These are phyloP conservation scores for Halocaridina rubra DNA, from an alignment of 2,888 invertebrate genomes.

Conservation along the genomic window DNA sequence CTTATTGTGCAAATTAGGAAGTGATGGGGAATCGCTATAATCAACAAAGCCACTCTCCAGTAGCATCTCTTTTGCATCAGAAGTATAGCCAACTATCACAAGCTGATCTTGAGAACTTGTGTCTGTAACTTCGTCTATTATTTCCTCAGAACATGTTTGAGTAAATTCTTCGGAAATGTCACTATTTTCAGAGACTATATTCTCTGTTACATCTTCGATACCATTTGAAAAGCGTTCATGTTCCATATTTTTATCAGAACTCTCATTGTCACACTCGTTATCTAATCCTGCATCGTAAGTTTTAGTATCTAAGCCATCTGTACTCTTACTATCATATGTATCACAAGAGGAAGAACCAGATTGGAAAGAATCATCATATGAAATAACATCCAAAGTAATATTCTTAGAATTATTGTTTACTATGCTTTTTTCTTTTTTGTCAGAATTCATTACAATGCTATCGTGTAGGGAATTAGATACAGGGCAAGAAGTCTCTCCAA, in stretches of 20 bases:
- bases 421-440: no score
- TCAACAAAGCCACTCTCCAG: slow-evolving; percentile 48
- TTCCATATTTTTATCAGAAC: no score
- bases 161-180: neutral
- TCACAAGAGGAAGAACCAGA: neutral
- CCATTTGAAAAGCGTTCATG: no score
- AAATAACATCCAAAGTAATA: no score
- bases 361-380: neutral
- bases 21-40: slow-evolving; percentile 7
- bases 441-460: no score
- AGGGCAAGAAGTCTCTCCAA: no score
- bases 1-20: no score
- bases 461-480: no score
- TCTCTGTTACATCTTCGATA: slow-evolving; percentile 7
- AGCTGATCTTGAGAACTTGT: neutral
- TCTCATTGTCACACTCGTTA: no score
- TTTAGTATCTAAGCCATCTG: neutral
- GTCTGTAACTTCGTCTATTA: neutral
- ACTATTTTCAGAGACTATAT: neutral
- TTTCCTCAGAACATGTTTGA: neutral
- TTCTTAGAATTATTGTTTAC: no score
- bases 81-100: slow-evolving; percentile 21
- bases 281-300: no score
- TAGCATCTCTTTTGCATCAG: slow-evolving; percentile 29
- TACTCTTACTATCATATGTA: neutral